Conservation (phyloP, 2,888 invertebrate genomes). For the Melanophora roralis region DNA sequence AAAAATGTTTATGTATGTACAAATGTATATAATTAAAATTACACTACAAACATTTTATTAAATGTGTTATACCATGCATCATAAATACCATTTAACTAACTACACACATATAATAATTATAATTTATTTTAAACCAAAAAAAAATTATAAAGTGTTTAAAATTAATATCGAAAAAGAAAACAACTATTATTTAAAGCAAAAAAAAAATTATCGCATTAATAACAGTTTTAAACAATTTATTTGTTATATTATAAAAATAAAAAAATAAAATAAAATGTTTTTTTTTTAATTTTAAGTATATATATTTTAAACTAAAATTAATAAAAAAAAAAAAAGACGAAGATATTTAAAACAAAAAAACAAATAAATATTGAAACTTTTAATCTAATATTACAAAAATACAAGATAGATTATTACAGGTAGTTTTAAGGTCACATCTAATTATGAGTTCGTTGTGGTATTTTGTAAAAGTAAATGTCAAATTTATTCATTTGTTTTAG, state of each 20-base stretch:
- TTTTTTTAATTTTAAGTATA: constrained; percentile 11
- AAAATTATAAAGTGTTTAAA: neutral
- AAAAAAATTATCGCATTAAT: constrained; percentile 15
- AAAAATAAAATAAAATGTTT: neutral
- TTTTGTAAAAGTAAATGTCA: too few species aligned
- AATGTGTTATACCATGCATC: neutral
- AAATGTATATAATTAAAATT: constrained; percentile 1
- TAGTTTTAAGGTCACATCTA: too few species aligned
- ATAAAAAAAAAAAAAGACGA: constrained; percentile 1
- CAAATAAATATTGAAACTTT: too few species aligned
- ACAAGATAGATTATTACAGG: too few species aligned
- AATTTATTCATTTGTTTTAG: too few species aligned
- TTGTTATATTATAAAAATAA: neutral
- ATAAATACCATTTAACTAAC: neutral
- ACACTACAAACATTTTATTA: neutral
- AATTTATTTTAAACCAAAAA: constrained; percentile 14
- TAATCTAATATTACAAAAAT: too few species aligned
- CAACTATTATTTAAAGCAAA: neutral
- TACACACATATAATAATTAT: neutral
- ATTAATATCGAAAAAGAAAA: neutral
- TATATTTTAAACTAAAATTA: constrained; percentile 3
- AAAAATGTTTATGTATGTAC: neutral
- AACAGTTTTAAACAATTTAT: constrained; percentile 9
- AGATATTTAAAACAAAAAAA: too few species aligned
- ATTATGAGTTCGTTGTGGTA: too few species aligned